Evolutionary conservation across 2,113 vertebrate species (phyloP).

Genomic region (Serinus canaria): DNA sequence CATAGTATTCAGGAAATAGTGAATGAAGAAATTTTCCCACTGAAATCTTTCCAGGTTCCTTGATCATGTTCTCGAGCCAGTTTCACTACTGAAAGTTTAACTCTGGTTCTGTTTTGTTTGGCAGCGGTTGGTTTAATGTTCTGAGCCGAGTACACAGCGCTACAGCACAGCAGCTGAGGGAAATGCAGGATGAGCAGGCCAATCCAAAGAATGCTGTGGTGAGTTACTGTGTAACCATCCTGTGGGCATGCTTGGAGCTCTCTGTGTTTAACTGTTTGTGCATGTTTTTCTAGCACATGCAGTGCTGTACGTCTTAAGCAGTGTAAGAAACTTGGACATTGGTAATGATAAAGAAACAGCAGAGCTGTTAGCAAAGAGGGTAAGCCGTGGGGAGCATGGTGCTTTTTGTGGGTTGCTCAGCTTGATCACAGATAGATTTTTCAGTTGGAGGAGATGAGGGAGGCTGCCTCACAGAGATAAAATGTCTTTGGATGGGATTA

Average conservation of each 20-base stretch:
- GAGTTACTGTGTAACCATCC: constrained; percentile 62
- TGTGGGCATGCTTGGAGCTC: not conserved
- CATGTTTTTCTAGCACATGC: not conserved
- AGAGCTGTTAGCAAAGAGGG: not conserved
- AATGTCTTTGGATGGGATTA: not conserved
- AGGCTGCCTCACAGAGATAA: not conserved
- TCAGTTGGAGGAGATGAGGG: not conserved
- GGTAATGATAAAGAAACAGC: not conserved
- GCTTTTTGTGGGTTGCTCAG: not conserved
- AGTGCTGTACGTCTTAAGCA: not conserved
- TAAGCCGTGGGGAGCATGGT: not conserved
- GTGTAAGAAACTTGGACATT: not conserved
- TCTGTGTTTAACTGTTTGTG: not conserved
- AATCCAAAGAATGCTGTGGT: constrained; percentile 95
- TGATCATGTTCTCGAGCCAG: not conserved
- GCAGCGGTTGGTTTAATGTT: constrained; percentile 89
- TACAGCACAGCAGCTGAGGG: constrained; percentile 86
- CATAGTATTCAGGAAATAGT: constrained; percentile 10
- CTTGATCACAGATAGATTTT: not conserved
- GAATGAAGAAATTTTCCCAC: constrained; percentile 1
- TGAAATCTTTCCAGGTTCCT: constrained; percentile 1
- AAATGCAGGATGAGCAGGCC: constrained; percentile 93
- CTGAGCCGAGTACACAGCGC: constrained; percentile 87
- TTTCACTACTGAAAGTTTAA: not conserved
- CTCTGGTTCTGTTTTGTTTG: not conserved